phyloP scores from a whole-genome alignment of 1,140 invertebrate species.

The Drosophila rufa region DNA sequence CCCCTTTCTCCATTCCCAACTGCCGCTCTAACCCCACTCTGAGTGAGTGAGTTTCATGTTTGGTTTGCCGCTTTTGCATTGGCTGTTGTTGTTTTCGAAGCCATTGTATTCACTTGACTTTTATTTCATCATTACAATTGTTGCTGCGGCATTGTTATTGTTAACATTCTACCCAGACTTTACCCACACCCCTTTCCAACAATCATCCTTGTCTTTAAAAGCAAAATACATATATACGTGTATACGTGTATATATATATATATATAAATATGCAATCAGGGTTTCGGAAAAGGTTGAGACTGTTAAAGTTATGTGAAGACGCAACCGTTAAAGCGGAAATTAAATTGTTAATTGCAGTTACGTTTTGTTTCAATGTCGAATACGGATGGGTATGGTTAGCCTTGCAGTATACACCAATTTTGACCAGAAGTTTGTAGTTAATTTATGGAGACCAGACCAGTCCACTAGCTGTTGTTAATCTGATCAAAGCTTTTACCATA shows the following conservation, averaged over 20 bases:
- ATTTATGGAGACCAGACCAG: not conserved
- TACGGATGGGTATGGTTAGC: slow-evolving; percentile 2
- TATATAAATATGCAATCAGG: not conserved
- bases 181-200: slow-evolving; percentile 5
- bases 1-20: slow-evolving; percentile 6
- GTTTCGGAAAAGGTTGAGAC: slow-evolving; percentile 18
- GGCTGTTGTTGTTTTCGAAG: slow-evolving; percentile 60
- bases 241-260: slow-evolving; percentile 4
- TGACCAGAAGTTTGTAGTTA: not conserved
- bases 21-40: slow-evolving; percentile 16
- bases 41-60: slow-evolving; percentile 57
- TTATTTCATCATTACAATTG: slow-evolving; percentile 77
- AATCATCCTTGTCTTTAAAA: slow-evolving; percentile 47
- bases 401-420: not conserved
- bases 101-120: slow-evolving; percentile 78
- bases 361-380: slow-evolving; percentile 25
- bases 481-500: no score
- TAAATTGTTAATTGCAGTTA: slow-evolving; percentile 72
- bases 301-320: not conserved
- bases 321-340: slow-evolving; percentile 28
- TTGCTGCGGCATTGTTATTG: slow-evolving; percentile 70
- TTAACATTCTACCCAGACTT: slow-evolving; percentile 66
- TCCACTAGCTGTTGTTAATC: no score
- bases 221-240: slow-evolving; percentile 10
- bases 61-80: slow-evolving; percentile 48